phyloP scores from a whole-genome alignment of 2,888 invertebrate species.

The Hylaea fasciaria region DNA sequence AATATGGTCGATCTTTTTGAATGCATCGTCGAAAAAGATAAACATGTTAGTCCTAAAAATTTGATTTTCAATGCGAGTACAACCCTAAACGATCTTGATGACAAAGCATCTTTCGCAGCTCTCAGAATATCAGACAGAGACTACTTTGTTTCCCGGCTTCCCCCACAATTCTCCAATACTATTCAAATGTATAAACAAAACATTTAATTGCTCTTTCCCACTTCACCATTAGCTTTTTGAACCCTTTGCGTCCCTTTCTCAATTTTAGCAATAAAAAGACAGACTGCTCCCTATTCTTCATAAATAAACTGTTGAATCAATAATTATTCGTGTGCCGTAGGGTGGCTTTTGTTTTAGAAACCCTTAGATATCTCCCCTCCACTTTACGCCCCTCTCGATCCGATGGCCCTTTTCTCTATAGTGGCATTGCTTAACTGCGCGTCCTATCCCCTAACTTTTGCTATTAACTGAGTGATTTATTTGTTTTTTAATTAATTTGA shows the following conservation, averaged over 20 bases:
- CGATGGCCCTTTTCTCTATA: conserved; percentile 70
- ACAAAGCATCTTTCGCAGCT: too few relatives aligned
- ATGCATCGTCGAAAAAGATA: too few relatives aligned
- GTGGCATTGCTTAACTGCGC: conserved; percentile 66
- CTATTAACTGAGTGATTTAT: conserved; percentile 24
- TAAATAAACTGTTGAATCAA: conserved; percentile 69
- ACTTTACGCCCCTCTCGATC: conserved; percentile 60
- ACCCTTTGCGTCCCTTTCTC: conserved; percentile 33
- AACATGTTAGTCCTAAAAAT: too few relatives aligned
- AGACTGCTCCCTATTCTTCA: conserved; percentile 61
- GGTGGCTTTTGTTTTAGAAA: conserved; percentile 71
- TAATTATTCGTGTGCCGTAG: conserved; percentile 64
- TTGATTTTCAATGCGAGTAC: too few relatives aligned
- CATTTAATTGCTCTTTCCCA: conserved; percentile 37
- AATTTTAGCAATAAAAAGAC: conserved; percentile 66
- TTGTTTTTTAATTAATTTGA: conserved; percentile 13
- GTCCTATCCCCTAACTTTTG: conserved; percentile 18
- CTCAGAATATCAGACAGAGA: too few relatives aligned
- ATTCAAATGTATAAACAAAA: conserved; percentile 19
- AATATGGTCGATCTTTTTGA: too few relatives aligned
- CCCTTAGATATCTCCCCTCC: conserved; percentile 58
- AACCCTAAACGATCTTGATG: too few relatives aligned
- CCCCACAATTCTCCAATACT: conserved; percentile 13
- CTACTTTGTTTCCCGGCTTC: conserved; percentile 1
- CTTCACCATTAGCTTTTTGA: conserved; percentile 30